A percentile compares a stretch with the other conserved stretches of the same genome.
These are phyloP conservation scores for Centropristis striata DNA, from an alignment of 2,113 vertebrate species.

Conservation along the genomic window DNA sequence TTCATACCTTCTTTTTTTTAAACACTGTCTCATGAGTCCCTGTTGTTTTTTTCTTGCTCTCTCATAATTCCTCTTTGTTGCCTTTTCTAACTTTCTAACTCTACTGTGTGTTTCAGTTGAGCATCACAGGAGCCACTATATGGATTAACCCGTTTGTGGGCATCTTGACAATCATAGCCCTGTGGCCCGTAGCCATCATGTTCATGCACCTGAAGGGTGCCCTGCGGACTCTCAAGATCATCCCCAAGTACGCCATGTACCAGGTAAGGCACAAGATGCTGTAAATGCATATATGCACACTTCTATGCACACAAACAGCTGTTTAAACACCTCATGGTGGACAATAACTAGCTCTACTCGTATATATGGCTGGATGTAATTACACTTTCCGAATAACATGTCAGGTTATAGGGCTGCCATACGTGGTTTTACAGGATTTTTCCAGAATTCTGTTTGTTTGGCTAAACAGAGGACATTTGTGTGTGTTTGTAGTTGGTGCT, in stretches of 20 bases:
- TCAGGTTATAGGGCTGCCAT: slow-evolving; percentile 1
- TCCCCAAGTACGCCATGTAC: slow-evolving; percentile 92
- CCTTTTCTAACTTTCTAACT: background rate
- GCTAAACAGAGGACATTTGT: background rate
- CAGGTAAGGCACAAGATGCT: slow-evolving; percentile 82
- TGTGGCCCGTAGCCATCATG: slow-evolving; percentile 90
- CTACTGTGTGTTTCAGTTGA: slow-evolving; percentile 71
- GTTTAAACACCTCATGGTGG: background rate
- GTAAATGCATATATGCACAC: background rate
- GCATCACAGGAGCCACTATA: slow-evolving; percentile 81
- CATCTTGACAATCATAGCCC: slow-evolving; percentile 87
- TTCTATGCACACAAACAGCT: slow-evolving; percentile 4
- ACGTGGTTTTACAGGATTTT: slow-evolving; percentile 24
- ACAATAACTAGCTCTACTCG: background rate
- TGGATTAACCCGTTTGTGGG: slow-evolving; percentile 89
- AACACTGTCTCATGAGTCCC: background rate
- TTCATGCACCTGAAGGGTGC: slow-evolving; percentile 88
- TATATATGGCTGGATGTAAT: background rate
- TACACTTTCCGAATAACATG: slow-evolving; percentile 5
- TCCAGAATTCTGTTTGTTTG: slow-evolving; percentile 2
- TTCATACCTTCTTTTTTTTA: background rate
- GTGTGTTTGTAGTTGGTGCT: slow-evolving; percentile 85
- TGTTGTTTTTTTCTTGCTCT: background rate
- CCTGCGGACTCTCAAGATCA: slow-evolving; percentile 86
- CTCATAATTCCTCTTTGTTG: background rate